These are phyloP conservation scores for Ypsolopha scabrella DNA, from an alignment of 2,888 invertebrate species.

Conservation along the genomic window DNA sequence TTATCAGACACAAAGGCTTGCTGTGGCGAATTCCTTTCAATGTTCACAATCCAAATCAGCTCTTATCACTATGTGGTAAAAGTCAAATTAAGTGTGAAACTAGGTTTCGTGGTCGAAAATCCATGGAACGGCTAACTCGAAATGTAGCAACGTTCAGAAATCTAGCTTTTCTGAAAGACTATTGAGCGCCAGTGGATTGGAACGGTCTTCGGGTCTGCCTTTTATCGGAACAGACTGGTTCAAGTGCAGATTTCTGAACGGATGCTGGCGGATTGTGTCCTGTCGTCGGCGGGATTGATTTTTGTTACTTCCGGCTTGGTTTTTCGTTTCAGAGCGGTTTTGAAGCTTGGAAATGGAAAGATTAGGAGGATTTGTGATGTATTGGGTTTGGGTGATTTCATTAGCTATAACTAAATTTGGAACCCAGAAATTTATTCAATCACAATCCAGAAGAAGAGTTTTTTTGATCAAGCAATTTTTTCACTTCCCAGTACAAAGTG, in stretches of 20 bases:
- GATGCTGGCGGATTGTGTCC: constrained; percentile 11
- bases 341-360: too few relatives aligned
- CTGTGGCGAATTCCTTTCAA: neutral
- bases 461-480: too few relatives aligned
- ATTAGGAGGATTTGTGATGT: too few relatives aligned
- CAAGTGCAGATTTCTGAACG: constrained; percentile 14
- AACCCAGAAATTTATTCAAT: too few relatives aligned
- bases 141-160: constrained; percentile 1
- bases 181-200: constrained; percentile 30
- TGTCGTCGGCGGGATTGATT: constrained; percentile 3
- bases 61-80: neutral
- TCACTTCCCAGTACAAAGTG: too few relatives aligned
- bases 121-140: constrained; percentile 1
- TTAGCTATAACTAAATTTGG: too few relatives aligned
- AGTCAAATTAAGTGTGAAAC: too few relatives aligned
- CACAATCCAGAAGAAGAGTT: too few relatives aligned
- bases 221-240: constrained; percentile 4
- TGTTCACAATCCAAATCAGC: neutral
- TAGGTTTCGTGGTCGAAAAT: neutral
- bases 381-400: too few relatives aligned
- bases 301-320: neutral
- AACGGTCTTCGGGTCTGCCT: constrained; percentile 30
- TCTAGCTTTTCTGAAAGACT: constrained; percentile 8
- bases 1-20: constrained; percentile 5
- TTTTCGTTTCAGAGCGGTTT: neutral